Conservation (phyloP, 2,113 vertebrate species). For the Colaptes auratus region DNA sequence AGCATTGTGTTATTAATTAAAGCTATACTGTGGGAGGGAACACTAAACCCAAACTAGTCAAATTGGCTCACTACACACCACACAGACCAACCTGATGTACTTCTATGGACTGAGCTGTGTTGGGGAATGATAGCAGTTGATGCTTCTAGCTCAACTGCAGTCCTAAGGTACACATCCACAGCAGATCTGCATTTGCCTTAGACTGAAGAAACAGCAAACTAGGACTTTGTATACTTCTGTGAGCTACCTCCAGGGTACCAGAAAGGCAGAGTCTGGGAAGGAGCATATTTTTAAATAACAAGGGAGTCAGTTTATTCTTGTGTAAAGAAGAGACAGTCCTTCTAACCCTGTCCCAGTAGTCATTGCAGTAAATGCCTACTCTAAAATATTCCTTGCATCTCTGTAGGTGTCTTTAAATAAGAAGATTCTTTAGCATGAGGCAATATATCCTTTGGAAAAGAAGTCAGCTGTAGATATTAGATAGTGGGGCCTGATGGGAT, state of each 20-base stretch:
- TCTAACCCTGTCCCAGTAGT: background rate
- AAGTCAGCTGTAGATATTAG: slow-evolving; percentile 22
- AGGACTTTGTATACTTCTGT: background rate
- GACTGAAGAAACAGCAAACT: background rate
- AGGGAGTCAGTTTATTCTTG: background rate
- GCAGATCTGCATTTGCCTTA: background rate
- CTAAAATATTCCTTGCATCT: background rate
- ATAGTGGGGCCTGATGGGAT: slow-evolving; percentile 9
- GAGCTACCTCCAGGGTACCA: background rate
- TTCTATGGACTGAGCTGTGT: background rate
- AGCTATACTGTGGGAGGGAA: background rate
- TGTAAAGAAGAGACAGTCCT: background rate
- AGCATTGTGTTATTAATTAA: background rate
- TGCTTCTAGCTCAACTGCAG: background rate
- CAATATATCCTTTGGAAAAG: slow-evolving; percentile 29
- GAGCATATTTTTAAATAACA: background rate
- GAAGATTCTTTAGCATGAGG: background rate
- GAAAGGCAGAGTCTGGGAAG: background rate
- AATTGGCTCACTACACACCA: background rate
- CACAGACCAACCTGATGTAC: background rate
- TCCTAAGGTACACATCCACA: background rate
- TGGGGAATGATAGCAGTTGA: background rate
- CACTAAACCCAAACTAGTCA: background rate
- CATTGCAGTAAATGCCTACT: background rate
- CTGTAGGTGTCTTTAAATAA: background rate